These are phyloP conservation scores for Leucophora obtusa DNA, from an alignment of 2,888 invertebrate species.

Conservation along the genomic window DNA sequence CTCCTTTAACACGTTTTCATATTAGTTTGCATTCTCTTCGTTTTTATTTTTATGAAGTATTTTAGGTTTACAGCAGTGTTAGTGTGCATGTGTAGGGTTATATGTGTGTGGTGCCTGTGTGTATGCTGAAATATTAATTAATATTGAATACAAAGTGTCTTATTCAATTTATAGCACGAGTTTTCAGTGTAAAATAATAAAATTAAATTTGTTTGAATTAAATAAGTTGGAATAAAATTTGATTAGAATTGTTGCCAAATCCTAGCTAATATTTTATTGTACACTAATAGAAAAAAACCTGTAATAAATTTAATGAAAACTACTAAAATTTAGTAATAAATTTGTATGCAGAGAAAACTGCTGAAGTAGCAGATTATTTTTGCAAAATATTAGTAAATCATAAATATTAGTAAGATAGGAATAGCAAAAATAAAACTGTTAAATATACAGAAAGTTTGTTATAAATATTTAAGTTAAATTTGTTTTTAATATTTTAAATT, in stretches of 20 bases:
- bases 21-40: constrained; percentile 9
- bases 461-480: too few relatives aligned
- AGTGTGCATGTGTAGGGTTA: background rate
- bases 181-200: background rate
- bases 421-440: too few relatives aligned
- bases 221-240: background rate
- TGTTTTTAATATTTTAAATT: too few relatives aligned
- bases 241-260: background rate
- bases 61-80: background rate
- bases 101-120: background rate
- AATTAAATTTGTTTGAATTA: constrained; percentile 2
- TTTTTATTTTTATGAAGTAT: constrained; percentile 4
- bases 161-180: constrained; percentile 49
- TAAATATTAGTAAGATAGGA: too few relatives aligned
- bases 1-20: constrained; percentile 57
- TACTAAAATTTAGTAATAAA: too few relatives aligned
- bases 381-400: too few relatives aligned
- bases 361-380: too few relatives aligned
- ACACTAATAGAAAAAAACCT: too few relatives aligned
- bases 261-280: background rate
- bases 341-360: too few relatives aligned
- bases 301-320: too few relatives aligned
- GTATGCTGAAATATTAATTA: constrained; percentile 47
- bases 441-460: too few relatives aligned
- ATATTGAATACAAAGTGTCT: constrained; percentile 58